Conservation (phyloP, 2,888 invertebrate genomes). For the Lumbricus terrestris region DNA sequence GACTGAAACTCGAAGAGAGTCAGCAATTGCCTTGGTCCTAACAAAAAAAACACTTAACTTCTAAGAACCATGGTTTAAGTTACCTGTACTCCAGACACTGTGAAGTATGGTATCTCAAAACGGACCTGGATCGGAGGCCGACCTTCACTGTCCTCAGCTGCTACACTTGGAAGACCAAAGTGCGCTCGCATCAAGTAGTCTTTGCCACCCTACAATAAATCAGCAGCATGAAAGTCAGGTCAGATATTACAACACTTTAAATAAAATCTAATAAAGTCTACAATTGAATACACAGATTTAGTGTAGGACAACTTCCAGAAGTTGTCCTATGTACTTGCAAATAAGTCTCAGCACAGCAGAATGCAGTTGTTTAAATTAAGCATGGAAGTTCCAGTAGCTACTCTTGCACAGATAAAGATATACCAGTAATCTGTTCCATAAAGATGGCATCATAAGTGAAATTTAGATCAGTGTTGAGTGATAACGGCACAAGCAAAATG, state of each 20-base stretch:
- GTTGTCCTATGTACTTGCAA: not conserved
- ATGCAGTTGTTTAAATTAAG: not conserved
- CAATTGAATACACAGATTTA: not conserved
- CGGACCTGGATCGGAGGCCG: constrained; percentile 97
- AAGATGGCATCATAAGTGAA: not conserved
- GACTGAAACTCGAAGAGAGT: not conserved
- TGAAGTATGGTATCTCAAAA: constrained; percentile 98
- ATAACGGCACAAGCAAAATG: no score
- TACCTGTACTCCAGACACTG: not conserved
- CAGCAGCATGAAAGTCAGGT: not conserved
- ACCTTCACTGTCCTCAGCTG: constrained; percentile 89
- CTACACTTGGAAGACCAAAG: constrained; percentile 93
- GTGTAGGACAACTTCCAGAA: not conserved
- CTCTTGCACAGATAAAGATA: not conserved
- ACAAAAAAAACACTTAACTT: not conserved
- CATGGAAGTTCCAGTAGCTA: not conserved
- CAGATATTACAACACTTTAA: not conserved
- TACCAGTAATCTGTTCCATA: not conserved
- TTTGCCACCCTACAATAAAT: constrained; percentile 76
- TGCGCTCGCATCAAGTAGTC: constrained; percentile 97
- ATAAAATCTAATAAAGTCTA: not conserved
- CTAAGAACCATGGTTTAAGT: not conserved
- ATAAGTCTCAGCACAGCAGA: not conserved
- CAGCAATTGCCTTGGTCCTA: not conserved
- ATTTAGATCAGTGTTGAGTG: not conserved